Percentiles rank a stretch among this genome's conserved stretches.
These are phyloP conservation scores for Enoplolaimus lenunculus DNA, from an alignment of 2,888 invertebrate species.

Conservation along the genomic window DNA sequence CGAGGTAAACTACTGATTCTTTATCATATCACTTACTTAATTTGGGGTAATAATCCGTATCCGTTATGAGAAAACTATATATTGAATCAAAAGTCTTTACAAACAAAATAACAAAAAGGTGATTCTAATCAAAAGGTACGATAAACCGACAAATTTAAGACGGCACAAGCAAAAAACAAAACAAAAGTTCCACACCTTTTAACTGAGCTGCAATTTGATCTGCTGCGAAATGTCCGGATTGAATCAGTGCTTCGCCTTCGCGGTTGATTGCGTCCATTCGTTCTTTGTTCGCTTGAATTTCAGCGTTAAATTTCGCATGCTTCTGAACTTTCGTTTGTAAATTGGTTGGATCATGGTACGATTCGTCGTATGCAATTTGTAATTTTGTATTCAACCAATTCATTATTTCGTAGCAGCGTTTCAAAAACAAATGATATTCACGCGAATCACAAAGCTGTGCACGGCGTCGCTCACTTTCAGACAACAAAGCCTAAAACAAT, in stretches of 20 bases:
- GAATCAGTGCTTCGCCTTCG: constrained; percentile 47
- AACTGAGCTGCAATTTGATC: constrained; percentile 60
- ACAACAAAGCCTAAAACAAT: constrained; percentile 10
- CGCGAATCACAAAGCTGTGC: constrained; percentile 4
- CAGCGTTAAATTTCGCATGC: constrained; percentile 86
- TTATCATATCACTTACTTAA: no score
- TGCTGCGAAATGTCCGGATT: constrained; percentile 70
- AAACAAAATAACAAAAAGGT: no score
- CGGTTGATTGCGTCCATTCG: constrained; percentile 36
- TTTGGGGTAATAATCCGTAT: no score
- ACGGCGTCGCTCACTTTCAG: not conserved
- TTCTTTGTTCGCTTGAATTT: constrained; percentile 72
- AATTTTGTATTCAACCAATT: constrained; percentile 86
- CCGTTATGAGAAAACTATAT: no score
- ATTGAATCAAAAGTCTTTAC: no score
- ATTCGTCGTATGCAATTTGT: constrained; percentile 73
- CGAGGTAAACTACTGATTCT: no score
- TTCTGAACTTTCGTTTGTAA: constrained; percentile 79
- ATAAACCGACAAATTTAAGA: no score
- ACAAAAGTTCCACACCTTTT: constrained; percentile 47
- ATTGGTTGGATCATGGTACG: constrained; percentile 59
- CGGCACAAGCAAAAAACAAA: no score
- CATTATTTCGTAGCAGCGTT: constrained; percentile 41
- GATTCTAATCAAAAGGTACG: no score
- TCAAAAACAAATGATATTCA: constrained; percentile 30